Evolutionary conservation across 2,888 invertebrate species (phyloP), one percentile per base, ranked within the genome.

Genomic region (Limnephilus auricula): DNA sequence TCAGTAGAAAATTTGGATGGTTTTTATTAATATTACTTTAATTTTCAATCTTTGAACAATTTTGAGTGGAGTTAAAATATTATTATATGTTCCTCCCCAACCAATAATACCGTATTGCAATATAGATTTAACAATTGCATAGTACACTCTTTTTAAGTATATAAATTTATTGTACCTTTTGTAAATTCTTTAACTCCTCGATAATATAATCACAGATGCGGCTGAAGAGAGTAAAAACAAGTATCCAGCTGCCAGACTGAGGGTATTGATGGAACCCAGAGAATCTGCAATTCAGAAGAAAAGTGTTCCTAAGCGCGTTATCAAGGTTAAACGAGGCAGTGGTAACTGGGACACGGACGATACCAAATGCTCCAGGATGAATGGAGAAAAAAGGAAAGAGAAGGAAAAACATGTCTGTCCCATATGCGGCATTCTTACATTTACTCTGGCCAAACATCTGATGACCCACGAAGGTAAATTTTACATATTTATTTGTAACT

Each of bases 331-430:
- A 32, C 25, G 13, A 31, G 50, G 65, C 25, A 34, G 30, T 32
- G 78, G 87, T 18, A n/a, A 87, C 65, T 87, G 87, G 50, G 87
- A 87, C 37, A 87, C 25, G 18, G 78, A 87, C 32, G 65, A 87
- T 30, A 65, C 87, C 31, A 40, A 45, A 31, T 10, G 40, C 40
- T 85, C 30, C 40, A 85, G 10, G 40, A 13, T 85, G 15, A 85
- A 34, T 45, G 30, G 40, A 9, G 85, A 85, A n/a, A 37, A 65
- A 31, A 15, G 32, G 25, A 25, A 13, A 25, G 32, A 31, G 13
- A 94, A 94, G 89, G 96, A 96, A 92, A 96, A 96, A 94, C 94
- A 95, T 92, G 95, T 96, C 0, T 96, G 96, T 92, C 96, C 96
- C 30, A 95, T 96, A 10, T 96, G 96, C 94, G 96, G 96, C 32